Percentiles rank a stretch among this genome's conserved stretches.
These are phyloP conservation scores for Drosophila guanche DNA, from an alignment of 1,140 invertebrate species.

Conservation along the genomic window DNA sequence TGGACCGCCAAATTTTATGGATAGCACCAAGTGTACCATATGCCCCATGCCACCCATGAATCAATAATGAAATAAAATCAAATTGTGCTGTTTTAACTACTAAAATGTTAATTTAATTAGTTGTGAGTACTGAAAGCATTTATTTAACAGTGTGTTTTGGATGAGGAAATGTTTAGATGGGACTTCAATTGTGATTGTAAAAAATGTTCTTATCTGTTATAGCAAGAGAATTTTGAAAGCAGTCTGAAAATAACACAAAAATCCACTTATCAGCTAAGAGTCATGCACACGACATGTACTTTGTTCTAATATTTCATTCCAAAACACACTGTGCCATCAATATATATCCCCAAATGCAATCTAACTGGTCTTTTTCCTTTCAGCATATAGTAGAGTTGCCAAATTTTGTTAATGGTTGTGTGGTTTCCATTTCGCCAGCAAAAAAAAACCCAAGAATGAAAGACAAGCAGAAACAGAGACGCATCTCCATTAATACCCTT, in stretches of 20 bases:
- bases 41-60: conserved; percentile 80
- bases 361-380: conserved; percentile 4
- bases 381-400: conserved; percentile 75
- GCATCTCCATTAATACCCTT: conserved; percentile 6
- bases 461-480: conserved; percentile 9
- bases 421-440: conserved; percentile 63
- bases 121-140: conserved; percentile 50
- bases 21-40: conserved; percentile 78
- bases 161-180: no score
- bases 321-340: no score
- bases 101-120: conserved; percentile 72
- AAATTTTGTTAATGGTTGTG: conserved; percentile 79
- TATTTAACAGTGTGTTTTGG: no score
- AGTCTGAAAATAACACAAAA: no score
- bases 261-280: no score
- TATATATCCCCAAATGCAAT: no score
- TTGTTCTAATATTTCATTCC: no score
- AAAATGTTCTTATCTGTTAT: no score
- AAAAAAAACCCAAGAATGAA: conserved; percentile 21
- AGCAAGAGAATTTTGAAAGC: no score
- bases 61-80: conserved; percentile 67
- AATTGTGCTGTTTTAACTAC: conserved; percentile 71
- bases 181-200: no score
- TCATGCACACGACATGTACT: no score
- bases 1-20: conserved; percentile 78